phyloP scores from a whole-genome alignment of 1,140 invertebrate genomes.

The Diprion similis region DNA sequence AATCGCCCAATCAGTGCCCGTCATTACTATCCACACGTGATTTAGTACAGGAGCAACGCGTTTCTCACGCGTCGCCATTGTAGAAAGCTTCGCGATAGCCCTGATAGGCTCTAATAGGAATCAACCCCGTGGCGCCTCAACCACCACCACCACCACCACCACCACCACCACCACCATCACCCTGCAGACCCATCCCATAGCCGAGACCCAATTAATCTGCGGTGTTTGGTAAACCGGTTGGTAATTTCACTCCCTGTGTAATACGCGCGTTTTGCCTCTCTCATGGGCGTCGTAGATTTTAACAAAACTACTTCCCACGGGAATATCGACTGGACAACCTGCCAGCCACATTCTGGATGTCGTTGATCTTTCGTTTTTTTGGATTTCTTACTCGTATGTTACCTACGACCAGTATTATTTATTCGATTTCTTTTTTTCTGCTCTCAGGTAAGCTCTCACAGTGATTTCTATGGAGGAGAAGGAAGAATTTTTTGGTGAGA shows the following conservation, averaged over 20 bases:
- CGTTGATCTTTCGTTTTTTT: too few species aligned
- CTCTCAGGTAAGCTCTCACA: not conserved
- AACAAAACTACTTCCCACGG: too few species aligned
- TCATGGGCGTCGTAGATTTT: too few species aligned
- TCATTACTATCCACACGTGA: conserved; percentile 21
- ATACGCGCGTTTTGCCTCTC: too few species aligned
- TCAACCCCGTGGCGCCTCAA: not conserved
- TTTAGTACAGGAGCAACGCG: not conserved
- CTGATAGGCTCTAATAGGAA: not conserved
- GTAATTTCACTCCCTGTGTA: not conserved
- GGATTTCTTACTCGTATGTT: too few species aligned
- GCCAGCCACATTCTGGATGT: too few species aligned
- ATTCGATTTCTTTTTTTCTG: not conserved
- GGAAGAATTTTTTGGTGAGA: not conserved
- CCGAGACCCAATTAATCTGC: not conserved
- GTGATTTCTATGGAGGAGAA: not conserved
- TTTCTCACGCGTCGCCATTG: not conserved
- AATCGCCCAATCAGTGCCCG: conserved; percentile 31
- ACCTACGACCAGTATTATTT: not conserved
- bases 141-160: too few species aligned
- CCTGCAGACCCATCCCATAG: not conserved
- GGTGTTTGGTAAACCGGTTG: not conserved
- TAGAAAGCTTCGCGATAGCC: conserved; percentile 4
- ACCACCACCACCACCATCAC: too few species aligned
- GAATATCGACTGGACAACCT: too few species aligned